Conservation (phyloP, 2,888 invertebrate genomes). For the Allophyes oxyacanthae region DNA sequence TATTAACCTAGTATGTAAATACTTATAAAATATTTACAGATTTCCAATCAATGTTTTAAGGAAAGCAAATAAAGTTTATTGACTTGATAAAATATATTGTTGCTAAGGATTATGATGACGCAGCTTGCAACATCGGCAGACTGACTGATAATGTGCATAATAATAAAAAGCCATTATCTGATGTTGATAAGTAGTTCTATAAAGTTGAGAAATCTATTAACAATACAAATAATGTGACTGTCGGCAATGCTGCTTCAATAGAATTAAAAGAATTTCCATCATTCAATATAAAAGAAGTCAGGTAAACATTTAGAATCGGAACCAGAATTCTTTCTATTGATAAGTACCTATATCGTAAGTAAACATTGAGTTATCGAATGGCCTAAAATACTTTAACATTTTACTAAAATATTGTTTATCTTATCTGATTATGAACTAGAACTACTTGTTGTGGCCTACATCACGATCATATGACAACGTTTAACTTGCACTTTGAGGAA, state of each 20-base stretch:
- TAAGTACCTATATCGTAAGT: conserved; percentile 34
- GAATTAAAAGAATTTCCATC: too few relatives aligned
- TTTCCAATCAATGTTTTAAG: too few relatives aligned
- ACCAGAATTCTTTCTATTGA: conserved; percentile 26
- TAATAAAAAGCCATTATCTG: conserved; percentile 6
- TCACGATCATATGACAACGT: conserved; percentile 28
- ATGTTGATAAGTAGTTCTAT: too few relatives aligned
- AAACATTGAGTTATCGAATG: conserved; percentile 46
- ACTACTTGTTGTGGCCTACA: conserved; percentile 31
- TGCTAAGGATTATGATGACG: neutral
- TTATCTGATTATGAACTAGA: conserved; percentile 45
- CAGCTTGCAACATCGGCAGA: neutral
- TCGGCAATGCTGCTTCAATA: too few relatives aligned
- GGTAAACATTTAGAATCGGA: conserved; percentile 9
- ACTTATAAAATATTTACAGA: too few relatives aligned
- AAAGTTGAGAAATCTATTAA: too few relatives aligned
- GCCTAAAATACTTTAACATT: conserved; percentile 35
- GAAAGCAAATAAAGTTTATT: neutral
- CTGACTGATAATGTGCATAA: conserved; percentile 5
- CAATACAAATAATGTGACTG: too few relatives aligned
- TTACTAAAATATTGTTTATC: conserved; percentile 40
- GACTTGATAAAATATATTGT: neutral
- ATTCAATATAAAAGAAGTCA: neutral
- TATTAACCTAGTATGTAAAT: too few relatives aligned
- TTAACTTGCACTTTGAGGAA: neutral